Evolutionary conservation across 2,888 invertebrate species (phyloP).

Genomic region (Lepeophtheirus nordmannii): DNA sequence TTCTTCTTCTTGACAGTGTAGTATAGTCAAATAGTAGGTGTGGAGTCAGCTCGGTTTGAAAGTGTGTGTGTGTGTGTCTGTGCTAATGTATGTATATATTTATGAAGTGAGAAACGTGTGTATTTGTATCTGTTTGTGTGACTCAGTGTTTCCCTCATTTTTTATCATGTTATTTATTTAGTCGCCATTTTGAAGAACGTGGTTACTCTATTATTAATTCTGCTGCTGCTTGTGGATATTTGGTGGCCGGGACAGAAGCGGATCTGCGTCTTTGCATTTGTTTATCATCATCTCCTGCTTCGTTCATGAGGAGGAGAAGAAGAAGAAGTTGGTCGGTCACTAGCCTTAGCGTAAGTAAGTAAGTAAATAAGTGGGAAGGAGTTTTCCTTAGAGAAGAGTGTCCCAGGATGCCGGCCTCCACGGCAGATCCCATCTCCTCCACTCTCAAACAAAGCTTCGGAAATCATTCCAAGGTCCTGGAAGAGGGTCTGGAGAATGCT

Average conservation of each 20-base stretch:
- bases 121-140: background rate
- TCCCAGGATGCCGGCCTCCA: slow-evolving; percentile 14
- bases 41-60: too few species aligned
- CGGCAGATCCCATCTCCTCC: slow-evolving; percentile 3
- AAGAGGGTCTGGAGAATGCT: background rate
- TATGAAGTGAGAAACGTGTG: too few species aligned
- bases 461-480: background rate
- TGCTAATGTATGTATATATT: too few species aligned
- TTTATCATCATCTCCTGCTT: background rate
- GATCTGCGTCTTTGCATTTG: background rate
- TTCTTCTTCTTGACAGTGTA: too few species aligned
- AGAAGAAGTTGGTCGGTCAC: background rate
- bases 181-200: slow-evolving; percentile 8
- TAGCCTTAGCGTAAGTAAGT: too few species aligned
- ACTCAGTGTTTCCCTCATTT: background rate
- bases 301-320: background rate
- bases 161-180: background rate
- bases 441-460: background rate
- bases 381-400: too few species aligned
- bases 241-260: too few species aligned
- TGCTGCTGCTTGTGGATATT: too few species aligned
- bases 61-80: too few species aligned
- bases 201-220: background rate
- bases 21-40: too few species aligned
- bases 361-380: too few species aligned